phyloP scores from a whole-genome alignment of 2,888 invertebrate genomes.

The Eilema sororculum region DNA sequence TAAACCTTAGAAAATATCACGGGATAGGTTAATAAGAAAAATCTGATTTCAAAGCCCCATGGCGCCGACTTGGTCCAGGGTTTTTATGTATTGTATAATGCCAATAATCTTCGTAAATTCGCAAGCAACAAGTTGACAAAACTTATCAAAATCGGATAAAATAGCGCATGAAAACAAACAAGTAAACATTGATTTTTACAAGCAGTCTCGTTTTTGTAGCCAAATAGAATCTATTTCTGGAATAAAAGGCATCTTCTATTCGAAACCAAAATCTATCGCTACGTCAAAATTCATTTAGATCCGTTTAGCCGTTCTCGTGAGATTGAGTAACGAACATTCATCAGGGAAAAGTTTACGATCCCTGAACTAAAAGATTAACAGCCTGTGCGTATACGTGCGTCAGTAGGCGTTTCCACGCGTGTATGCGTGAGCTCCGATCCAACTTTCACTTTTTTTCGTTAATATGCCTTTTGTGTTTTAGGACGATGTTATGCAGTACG shows the following conservation, averaged over 20 bases:
- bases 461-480: slow-evolving; percentile 84
- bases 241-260: not conserved
- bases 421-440: slow-evolving; percentile 51
- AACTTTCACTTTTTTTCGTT: slow-evolving; percentile 85
- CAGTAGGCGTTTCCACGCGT: slow-evolving; percentile 57
- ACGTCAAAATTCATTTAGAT: not conserved
- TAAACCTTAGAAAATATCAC: too few relatives aligned
- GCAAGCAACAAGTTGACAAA: too few relatives aligned
- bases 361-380: slow-evolving; percentile 41
- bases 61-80: too few relatives aligned
- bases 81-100: too few relatives aligned
- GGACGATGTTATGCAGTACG: slow-evolving; percentile 71
- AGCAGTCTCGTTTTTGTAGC: too few relatives aligned
- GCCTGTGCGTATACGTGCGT: slow-evolving; percentile 47
- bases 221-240: not conserved
- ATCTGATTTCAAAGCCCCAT: too few relatives aligned
- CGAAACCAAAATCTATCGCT: not conserved
- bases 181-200: too few relatives aligned
- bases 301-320: not conserved
- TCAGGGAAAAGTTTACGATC: slow-evolving; percentile 21
- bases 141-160: too few relatives aligned
- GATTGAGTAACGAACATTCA: not conserved
- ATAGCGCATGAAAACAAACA: too few relatives aligned
- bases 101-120: too few relatives aligned
- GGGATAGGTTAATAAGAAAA: too few relatives aligned